Evolutionary conservation across 2,797 vertebrate genomes (phyloP), one percentile per base, ranked within the genome.

Genomic region (Gymnothorax reevesii): DNA sequence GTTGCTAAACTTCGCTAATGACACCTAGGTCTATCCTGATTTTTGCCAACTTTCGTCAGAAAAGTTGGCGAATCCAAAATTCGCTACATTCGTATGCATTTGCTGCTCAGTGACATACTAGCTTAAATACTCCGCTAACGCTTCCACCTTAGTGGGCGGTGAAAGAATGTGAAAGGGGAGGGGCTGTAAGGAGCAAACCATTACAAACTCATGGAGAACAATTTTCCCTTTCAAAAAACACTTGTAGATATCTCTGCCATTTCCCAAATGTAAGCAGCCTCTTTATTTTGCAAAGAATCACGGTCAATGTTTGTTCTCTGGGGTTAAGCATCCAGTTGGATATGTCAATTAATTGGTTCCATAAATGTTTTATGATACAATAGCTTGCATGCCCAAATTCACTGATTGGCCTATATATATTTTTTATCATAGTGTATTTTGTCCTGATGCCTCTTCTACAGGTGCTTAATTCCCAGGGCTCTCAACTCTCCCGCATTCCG

Each of bases 351-450:
- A 91, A 93, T 89, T 92, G 88, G 88, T 90, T 90, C 88, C 86
- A 91, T 93, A 85, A 93, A 91, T 93, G 89, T 89, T 92, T 91
- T 85, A 88, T 91, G 86, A 88, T 77, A 87, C 89, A 88, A 90
- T 87, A 62, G 84, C 85, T 69, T 52, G 77, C 83, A 82, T 90
- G 87, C 91, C 86, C 89, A 79, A 7, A 75, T 69, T 20, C 6
- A 66, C 89, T 89, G 88, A 84, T 85, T 42, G 33, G 33, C 33
- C 33, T 42, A 83, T 64, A 84, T 92, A n/a, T 42, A 42, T 88
- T 88, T 42, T 25, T 79, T 49, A 92, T 83, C 86, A 85, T 85
- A 89, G 88, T 66, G 83, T 88, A 71, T 86, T 3, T 77, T 77
- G 73, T 75, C 62, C 15, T 22, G 62, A 64, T 64, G 62, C 25